These are phyloP conservation scores for Drosophila tropicalis DNA, from an alignment of 1,140 invertebrate genomes.

Conservation along the genomic window DNA sequence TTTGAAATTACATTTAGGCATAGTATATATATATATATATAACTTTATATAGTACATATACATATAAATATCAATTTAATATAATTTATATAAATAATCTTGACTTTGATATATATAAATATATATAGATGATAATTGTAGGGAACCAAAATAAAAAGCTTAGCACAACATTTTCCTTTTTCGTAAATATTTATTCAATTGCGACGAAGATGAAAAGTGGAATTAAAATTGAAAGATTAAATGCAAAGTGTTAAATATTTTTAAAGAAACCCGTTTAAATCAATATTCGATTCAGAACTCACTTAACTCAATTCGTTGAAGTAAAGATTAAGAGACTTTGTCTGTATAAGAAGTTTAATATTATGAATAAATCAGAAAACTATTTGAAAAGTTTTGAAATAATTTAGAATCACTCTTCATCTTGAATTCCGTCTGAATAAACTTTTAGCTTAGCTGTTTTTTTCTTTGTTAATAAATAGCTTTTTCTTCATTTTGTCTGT, in stretches of 20 bases:
- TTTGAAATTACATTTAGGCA: conserved; percentile 60
- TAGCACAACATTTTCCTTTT: conserved; percentile 59
- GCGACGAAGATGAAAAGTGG: conserved; percentile 16
- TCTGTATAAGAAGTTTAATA: too few relatives aligned
- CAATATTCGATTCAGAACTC: too few relatives aligned
- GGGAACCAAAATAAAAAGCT: conserved; percentile 67
- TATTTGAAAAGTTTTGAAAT: conserved; percentile 11
- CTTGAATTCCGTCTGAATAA: neutral
- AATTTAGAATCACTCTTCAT: conserved; percentile 19
- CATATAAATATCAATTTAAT: conserved; percentile 60
- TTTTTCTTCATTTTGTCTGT: conserved; percentile 1
- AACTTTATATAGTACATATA: conserved; percentile 70
- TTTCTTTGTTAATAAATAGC: conserved; percentile 21
- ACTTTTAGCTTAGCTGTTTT: conserved; percentile 31
- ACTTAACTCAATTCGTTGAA: too few relatives aligned
- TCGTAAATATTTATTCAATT: conserved; percentile 11
- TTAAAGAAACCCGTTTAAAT: too few relatives aligned
- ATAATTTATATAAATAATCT: conserved; percentile 63
- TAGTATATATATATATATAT: conserved; percentile 45
- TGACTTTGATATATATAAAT: conserved; percentile 61
- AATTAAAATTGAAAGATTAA: neutral
- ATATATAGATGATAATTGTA: conserved; percentile 45
- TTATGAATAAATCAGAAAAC: too few relatives aligned
- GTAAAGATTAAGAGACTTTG: too few relatives aligned
- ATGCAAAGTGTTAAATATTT: too few relatives aligned